Base-by-base conservation (phyloP, 1,140 invertebrate genomes). In the Ridgeia piscesae region DNA sequence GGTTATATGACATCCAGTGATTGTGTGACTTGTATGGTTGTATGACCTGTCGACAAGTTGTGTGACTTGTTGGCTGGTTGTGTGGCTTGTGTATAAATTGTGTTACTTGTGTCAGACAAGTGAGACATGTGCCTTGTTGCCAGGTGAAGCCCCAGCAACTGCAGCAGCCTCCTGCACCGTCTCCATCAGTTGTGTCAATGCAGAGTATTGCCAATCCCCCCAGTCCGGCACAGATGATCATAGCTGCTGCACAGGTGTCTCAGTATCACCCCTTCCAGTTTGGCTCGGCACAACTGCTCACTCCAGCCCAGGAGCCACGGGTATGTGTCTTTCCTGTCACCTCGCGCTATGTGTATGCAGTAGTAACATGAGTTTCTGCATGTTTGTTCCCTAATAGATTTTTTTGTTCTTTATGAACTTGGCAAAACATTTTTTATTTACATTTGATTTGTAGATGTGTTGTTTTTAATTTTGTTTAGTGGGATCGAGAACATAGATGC, bases 131-230 rank as follows among this genome's bases (percentile, higher is more conserved):
- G 33, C 21, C 33, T 58, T 58, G 34, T 92, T 93, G 93, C 34
- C 92, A 96, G 95, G 97, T 97, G 94, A 97, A 97, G 96, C 97
- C 97, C 93, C 97, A 97, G 94, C 97, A 97, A 96, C 97, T 35
- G 48, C 91, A 91, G 34, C 91, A 91, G 95, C 89, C 95, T 92
- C 91, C 93, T 92, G 89, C 94, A 92, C 58, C 88, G 89, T 92
- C 93, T 96, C 97, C 94, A 96, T 97, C 93, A 96, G 97, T 94
- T 97, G 97, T 95, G 97, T 96, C 96, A 96, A 96, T 94, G 94
- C 94, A 94, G 93, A 93, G 92, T 33, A 90, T 95, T 93, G 89
- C 94, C 92, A 93, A 93, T 93, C 94, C 94, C 89, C 92, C 94
- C 34, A 95, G 95, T 92, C 95, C 94, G 91, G 42, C 42, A 6